A percentile compares a stretch with the other conserved stretches of the same genome.
Evolutionary conservation across 92 coral and sea anemone species (phyloP).

Genomic region (Siderastrea radians): DNA sequence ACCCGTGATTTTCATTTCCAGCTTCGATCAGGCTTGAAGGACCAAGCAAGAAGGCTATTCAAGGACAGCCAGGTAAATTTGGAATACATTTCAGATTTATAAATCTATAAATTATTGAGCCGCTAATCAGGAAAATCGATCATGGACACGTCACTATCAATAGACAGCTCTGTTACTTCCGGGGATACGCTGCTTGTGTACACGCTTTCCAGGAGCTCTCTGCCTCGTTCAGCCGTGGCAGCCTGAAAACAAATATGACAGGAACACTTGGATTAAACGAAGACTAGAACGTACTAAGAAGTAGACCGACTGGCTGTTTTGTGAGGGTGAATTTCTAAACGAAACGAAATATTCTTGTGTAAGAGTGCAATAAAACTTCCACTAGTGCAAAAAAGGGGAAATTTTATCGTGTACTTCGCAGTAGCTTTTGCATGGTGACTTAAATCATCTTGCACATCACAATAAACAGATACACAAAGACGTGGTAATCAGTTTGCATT

Average conservation of each 20-base stretch:
- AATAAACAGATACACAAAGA: no score
- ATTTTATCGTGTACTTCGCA: background rate
- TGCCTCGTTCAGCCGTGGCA: background rate
- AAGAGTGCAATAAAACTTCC: no score
- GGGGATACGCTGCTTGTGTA: background rate
- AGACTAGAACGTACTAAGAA: no score
- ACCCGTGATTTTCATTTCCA: no score
- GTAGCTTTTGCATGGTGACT: background rate
- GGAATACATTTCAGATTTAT: no score
- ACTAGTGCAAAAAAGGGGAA: background rate
- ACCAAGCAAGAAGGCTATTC: background rate
- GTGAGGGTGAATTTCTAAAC: no score
- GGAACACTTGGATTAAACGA: background rate
- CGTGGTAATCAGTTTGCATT: no score
- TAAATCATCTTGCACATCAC: no score
- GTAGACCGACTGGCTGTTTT: no score
- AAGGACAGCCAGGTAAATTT: no score
- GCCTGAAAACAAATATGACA: constrained; percentile 24
- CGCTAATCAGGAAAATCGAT: constrained; percentile 27
- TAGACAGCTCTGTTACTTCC: constrained; percentile 6
- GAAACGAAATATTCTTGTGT: no score
- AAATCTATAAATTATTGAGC: background rate
- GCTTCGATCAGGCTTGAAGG: no score
- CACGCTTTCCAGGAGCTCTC: background rate
- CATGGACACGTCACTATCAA: constrained; percentile 40